Evolutionary conservation across 2,888 invertebrate genomes (phyloP).

Genomic region (Lycia hirtaria): DNA sequence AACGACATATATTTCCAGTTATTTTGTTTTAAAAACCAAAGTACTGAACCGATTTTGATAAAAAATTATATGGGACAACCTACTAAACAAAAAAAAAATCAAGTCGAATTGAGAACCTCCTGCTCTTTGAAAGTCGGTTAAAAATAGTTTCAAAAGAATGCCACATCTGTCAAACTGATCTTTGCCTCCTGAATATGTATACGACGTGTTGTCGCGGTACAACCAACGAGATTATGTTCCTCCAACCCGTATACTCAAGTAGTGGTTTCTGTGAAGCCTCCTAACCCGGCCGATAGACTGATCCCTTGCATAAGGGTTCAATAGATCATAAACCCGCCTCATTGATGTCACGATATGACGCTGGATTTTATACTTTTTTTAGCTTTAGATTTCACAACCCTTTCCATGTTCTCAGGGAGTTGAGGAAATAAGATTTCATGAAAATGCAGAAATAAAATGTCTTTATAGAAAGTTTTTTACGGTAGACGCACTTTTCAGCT

Average conservation of each 20-base stretch:
- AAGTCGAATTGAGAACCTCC: no score
- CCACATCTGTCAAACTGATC: constrained; percentile 11
- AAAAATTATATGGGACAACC: no score
- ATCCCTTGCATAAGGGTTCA: constrained; percentile 35
- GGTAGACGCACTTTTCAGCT: no score
- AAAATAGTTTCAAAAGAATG: not conserved
- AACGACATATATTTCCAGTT: no score
- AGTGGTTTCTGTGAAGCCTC: constrained; percentile 33
- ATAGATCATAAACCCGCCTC: constrained; percentile 37
- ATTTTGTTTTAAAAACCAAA: no score
- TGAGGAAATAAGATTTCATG: constrained; percentile 1
- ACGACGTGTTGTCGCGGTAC: constrained; percentile 31
- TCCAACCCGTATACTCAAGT: constrained; percentile 21
- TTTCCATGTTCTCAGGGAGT: not conserved
- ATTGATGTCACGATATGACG: constrained; percentile 20
- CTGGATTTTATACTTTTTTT: constrained; percentile 21
- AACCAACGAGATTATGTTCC: constrained; percentile 38
- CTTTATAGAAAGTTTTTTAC: no score
- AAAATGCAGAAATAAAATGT: not conserved
- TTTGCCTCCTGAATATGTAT: constrained; percentile 37
- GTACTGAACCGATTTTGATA: no score
- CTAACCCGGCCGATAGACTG: constrained; percentile 21
- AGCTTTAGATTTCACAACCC: constrained; percentile 14
- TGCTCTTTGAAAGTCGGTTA: no score
- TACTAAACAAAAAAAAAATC: no score